Percentiles rank a stretch among this genome's conserved stretches.
These are phyloP conservation scores for Diceros bicornis DNA, from an alignment of 2,797 vertebrate species.

Conservation along the genomic window DNA sequence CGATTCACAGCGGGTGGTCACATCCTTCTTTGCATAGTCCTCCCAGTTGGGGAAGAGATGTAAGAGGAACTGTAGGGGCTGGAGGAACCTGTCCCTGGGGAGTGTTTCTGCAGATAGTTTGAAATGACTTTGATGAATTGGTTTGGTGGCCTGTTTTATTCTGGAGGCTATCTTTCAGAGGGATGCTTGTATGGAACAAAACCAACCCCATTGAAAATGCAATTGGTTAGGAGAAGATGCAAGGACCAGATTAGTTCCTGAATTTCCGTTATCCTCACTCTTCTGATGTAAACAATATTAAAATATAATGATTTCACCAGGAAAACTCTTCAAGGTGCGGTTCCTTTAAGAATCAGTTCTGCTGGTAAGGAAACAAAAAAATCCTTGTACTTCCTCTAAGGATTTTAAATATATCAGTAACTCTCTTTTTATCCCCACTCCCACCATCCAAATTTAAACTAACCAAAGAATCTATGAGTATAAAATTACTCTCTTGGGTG, in stretches of 20 bases:
- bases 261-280: conserved; percentile 38
- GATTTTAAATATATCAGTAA: conserved; percentile 59
- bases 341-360: conserved; percentile 69
- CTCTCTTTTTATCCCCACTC: not conserved
- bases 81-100: conserved; percentile 75
- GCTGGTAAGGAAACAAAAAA: conserved; percentile 30
- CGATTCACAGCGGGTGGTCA: not conserved
- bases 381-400: conserved; percentile 60
- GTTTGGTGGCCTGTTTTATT: conserved; percentile 40
- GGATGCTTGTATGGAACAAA: conserved; percentile 63
- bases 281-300: not conserved
- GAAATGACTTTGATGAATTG: conserved; percentile 80
- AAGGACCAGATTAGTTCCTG: conserved; percentile 24
- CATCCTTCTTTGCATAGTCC: not conserved
- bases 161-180: conserved; percentile 77
- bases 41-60: not conserved
- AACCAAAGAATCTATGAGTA: conserved; percentile 69
- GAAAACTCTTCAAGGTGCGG: not conserved
- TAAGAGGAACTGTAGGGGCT: not conserved
- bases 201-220: conserved; percentile 67
- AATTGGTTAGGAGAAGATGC: not conserved
- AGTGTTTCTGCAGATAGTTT: conserved; percentile 79
- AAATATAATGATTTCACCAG: not conserved
- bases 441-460: conserved; percentile 73
- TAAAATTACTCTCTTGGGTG: conserved; percentile 60